Conservation (phyloP, 2,113 vertebrate genomes). For the Aplodontia rufa region DNA sequence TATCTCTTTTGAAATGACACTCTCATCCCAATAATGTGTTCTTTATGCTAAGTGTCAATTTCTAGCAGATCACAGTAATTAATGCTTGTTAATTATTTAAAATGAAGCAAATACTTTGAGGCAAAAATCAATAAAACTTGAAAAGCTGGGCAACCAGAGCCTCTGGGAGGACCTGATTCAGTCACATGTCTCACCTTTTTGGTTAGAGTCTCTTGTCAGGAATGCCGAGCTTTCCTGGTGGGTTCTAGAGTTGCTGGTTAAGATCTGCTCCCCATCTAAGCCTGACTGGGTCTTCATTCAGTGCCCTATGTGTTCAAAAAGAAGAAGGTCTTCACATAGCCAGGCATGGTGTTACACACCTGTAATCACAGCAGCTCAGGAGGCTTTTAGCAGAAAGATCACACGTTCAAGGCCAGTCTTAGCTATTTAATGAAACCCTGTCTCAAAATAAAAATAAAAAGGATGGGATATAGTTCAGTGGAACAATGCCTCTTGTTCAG, state of each 20-base stretch:
- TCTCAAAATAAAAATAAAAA: too few species aligned
- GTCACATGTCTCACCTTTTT: background rate
- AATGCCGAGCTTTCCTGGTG: background rate
- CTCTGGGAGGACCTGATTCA: background rate
- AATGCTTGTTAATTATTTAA: constrained; percentile 36
- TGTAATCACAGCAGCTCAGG: too few species aligned
- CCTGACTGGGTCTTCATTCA: background rate
- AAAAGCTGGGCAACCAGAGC: background rate
- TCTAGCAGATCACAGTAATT: background rate
- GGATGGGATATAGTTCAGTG: too few species aligned
- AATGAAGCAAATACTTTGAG: background rate
- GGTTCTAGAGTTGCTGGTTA: background rate
- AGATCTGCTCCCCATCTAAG: background rate
- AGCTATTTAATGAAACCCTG: too few species aligned
- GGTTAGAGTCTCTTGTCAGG: background rate
- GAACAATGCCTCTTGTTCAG: too few species aligned
- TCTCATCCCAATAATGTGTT: background rate
- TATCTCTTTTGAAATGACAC: background rate
- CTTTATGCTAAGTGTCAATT: constrained; percentile 27
- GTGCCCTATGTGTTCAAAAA: background rate
- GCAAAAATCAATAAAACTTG: background rate
- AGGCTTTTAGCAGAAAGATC: too few species aligned
- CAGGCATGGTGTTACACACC: too few species aligned
- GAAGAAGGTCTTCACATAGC: background rate
- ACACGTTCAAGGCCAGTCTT: too few species aligned